A percentile compares a stretch with the other conserved stretches of the same genome.
phyloP scores from a whole-genome alignment of 2,888 invertebrate species.

The Aphelenchoides bicaudatus region DNA sequence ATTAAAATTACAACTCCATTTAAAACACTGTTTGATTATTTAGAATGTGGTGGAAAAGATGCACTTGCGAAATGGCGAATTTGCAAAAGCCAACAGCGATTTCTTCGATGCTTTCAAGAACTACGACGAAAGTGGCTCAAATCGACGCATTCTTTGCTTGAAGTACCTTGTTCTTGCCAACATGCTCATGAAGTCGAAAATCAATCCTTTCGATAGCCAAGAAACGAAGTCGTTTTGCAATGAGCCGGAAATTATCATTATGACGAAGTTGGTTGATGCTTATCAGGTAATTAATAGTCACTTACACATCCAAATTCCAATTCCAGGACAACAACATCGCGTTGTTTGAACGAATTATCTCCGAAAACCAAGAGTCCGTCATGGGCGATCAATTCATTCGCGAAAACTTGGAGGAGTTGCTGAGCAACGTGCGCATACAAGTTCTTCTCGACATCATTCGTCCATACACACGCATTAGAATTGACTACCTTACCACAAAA shows the following conservation, averaged over 20 bases:
- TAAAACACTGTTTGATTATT: too few species aligned
- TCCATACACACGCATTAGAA: slow-evolving; percentile 94
- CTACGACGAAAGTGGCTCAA: slow-evolving; percentile 97
- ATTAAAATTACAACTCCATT: too few species aligned
- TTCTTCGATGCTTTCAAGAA: slow-evolving; percentile 81
- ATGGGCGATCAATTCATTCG: slow-evolving; percentile 99
- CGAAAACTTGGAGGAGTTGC: slow-evolving; percentile 82
- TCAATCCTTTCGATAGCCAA: slow-evolving; percentile 98
- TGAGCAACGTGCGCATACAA: slow-evolving; percentile 87
- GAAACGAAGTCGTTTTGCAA: slow-evolving; percentile 96
- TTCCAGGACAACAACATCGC: slow-evolving; percentile 44
- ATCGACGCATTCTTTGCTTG: slow-evolving; percentile 88
- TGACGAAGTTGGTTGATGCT: slow-evolving; percentile 85
- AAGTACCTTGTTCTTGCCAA: slow-evolving; percentile 97
- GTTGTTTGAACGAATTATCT: slow-evolving; percentile 88
- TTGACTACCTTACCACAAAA: slow-evolving; percentile 87
- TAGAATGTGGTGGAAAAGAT: slow-evolving; percentile 98
- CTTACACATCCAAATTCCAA: too few species aligned
- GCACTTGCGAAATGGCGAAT: slow-evolving; percentile 96
- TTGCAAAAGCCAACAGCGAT: slow-evolving; percentile 96
- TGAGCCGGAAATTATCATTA: slow-evolving; percentile 95
- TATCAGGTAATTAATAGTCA: slow-evolving; percentile 37
- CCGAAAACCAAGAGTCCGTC: slow-evolving; percentile 86
- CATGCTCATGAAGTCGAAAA: slow-evolving; percentile 98
- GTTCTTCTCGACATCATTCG: slow-evolving; percentile 93